Percentiles rank a stretch among this genome's conserved stretches.
Evolutionary conservation across 2,113 vertebrate genomes (phyloP).

Genomic region (Cyprinus carpio): DNA sequence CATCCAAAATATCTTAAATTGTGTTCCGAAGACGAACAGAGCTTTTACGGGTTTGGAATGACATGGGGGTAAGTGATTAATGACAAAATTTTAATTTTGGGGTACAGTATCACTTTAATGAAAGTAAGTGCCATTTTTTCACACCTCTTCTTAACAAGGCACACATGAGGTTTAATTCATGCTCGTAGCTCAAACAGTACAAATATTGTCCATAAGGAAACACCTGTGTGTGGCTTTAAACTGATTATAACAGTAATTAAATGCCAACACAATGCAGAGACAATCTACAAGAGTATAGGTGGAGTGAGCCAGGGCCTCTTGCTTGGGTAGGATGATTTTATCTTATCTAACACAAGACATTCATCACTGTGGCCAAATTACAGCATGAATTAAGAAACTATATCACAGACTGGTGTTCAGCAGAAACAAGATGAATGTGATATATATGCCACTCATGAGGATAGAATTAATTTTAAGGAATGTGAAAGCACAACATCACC

Average conservation of each 20-base stretch:
- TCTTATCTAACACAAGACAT: conserved; percentile 71
- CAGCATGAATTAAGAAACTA: conserved; percentile 77
- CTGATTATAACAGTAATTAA: conserved; percentile 34
- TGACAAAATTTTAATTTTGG: no score
- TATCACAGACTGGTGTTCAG: conserved; percentile 71
- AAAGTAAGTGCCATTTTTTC: not conserved
- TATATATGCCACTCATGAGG: conserved; percentile 74
- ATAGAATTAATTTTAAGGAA: conserved; percentile 70
- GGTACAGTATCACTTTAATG: no score
- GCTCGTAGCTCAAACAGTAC: no score
- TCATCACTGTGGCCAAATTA: conserved; percentile 76
- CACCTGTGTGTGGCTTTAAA: not conserved
- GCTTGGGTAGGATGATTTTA: conserved; percentile 58
- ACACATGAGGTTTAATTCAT: not conserved
- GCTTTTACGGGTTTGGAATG: no score
- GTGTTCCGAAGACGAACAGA: no score
- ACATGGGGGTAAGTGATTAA: no score
- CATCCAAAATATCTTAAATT: no score
- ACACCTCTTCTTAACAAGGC: not conserved
- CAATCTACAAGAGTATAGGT: conserved; percentile 63
- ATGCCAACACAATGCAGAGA: conserved; percentile 36
- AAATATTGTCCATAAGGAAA: not conserved
- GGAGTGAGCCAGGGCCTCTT: conserved; percentile 50
- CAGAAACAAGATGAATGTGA: conserved; percentile 70
- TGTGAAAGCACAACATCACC: conserved; percentile 67